Evolutionary conservation across 2,113 vertebrate species (phyloP).

Genomic region (Gallinago jamesoni): DNA sequence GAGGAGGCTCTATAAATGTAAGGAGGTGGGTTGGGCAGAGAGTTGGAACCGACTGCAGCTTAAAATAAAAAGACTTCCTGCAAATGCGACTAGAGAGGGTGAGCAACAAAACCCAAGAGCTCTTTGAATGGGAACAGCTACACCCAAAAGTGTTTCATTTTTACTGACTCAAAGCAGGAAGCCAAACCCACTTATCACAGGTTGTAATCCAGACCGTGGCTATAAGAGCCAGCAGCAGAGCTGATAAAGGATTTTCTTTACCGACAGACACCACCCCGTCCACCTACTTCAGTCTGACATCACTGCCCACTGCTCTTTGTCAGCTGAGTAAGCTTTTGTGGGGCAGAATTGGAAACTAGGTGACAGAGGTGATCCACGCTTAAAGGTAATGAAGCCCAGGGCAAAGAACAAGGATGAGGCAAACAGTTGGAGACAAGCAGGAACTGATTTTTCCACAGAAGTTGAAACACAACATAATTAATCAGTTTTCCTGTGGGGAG

Average conservation of each 20-base stretch:
- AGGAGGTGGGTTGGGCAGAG: conserved; percentile 36
- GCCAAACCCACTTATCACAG: not conserved
- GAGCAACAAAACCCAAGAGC: not conserved
- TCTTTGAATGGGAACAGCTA: conserved; percentile 26
- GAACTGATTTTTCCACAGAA: not conserved
- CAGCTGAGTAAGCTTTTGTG: not conserved
- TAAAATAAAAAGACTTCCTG: conserved; percentile 55
- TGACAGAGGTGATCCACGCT: not conserved
- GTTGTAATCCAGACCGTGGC: not conserved
- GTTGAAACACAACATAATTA: not conserved
- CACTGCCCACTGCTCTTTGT: not conserved
- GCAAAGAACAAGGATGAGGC: not conserved
- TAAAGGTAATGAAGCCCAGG: not conserved
- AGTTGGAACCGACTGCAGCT: not conserved
- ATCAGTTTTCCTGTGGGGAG: not conserved
- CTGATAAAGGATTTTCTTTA: not conserved
- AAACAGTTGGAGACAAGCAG: not conserved
- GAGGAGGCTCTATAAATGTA: conserved; percentile 57
- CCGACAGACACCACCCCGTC: not conserved
- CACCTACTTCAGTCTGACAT: not conserved
- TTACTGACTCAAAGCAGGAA: not conserved
- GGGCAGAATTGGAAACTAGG: not conserved
- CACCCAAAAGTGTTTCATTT: not conserved
- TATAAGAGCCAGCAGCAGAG: not conserved
- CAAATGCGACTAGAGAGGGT: not conserved